phyloP scores from a whole-genome alignment of 2,797 vertebrate species.

The Macrochelys suwanniensis region DNA sequence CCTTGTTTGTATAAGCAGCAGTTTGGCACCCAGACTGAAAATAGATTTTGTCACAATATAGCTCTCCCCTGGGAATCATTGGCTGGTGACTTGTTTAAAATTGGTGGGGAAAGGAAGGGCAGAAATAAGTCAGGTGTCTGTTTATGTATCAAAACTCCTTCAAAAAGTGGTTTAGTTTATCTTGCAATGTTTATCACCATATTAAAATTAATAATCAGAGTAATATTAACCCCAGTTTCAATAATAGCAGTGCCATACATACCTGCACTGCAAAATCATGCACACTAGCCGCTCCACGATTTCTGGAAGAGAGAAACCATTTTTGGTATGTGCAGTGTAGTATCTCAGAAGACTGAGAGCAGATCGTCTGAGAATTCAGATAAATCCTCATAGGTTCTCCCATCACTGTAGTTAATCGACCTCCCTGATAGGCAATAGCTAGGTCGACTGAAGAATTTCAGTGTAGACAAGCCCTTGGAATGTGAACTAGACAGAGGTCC shows the following conservation, averaged over 20 bases:
- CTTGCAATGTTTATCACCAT: neutral
- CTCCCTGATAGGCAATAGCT: no score
- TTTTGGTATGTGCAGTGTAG: neutral
- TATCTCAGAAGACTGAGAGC: neutral
- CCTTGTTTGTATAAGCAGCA: neutral
- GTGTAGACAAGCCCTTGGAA: no score
- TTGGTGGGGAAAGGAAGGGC: neutral
- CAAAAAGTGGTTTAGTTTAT: neutral
- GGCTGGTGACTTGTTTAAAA: neutral
- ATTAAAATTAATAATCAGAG: neutral
- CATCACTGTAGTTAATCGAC: no score
- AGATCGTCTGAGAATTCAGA: no score
- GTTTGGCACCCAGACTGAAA: neutral
- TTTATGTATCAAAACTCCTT: neutral
- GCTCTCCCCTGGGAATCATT: neutral
- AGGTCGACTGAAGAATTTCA: no score
- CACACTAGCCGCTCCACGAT: neutral
- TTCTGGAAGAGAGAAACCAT: neutral
- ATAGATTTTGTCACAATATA: neutral
- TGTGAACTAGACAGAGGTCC: no score
- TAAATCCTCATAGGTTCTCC: no score
- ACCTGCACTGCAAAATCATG: neutral
- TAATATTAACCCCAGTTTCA: neutral
- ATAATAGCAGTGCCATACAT: rapidly evolving
- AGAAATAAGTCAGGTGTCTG: neutral